These are phyloP conservation scores for Orgyia antiqua DNA, from an alignment of 2,888 invertebrate genomes.

Conservation along the genomic window DNA sequence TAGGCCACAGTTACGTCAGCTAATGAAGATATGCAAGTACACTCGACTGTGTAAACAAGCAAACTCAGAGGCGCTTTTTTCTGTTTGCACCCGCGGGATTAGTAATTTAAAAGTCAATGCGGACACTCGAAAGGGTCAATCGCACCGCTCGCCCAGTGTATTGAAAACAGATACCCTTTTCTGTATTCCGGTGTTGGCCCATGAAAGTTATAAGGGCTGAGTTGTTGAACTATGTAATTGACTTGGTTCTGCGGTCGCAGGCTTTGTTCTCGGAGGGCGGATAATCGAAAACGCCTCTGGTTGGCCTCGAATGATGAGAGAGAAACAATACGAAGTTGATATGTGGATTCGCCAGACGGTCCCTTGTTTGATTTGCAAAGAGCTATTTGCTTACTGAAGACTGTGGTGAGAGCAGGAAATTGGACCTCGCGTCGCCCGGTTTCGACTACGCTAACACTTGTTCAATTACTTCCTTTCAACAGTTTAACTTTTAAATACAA, in stretches of 20 bases:
- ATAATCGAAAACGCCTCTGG: slow-evolving; percentile 77
- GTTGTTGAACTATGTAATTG: slow-evolving; percentile 79
- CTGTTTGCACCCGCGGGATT: slow-evolving; percentile 74
- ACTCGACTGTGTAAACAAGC: slow-evolving; percentile 70
- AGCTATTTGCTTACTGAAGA: slow-evolving; percentile 69
- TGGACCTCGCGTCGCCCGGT: slow-evolving; percentile 48
- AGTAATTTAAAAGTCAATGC: slow-evolving; percentile 79
- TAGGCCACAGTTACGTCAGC: slow-evolving; percentile 39
- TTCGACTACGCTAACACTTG: slow-evolving; percentile 59
- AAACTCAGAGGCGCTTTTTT: slow-evolving; percentile 58
- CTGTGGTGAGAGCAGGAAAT: slow-evolving; percentile 67
- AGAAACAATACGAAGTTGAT: slow-evolving; percentile 76
- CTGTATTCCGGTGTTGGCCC: slow-evolving; percentile 74
- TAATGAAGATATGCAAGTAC: slow-evolving; percentile 75
- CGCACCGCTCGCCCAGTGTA: slow-evolving; percentile 65
- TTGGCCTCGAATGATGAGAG: slow-evolving; percentile 67
- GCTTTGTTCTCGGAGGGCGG: slow-evolving; percentile 73
- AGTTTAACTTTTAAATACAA: slow-evolving; percentile 42
- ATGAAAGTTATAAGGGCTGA: slow-evolving; percentile 78
- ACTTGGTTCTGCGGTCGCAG: slow-evolving; percentile 74
- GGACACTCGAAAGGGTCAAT: slow-evolving; percentile 77
- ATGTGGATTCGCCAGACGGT: slow-evolving; percentile 70
- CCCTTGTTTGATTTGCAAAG: slow-evolving; percentile 76
- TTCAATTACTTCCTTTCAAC: slow-evolving; percentile 63
- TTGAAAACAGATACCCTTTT: slow-evolving; percentile 78